Percentiles rank a stretch among this genome's conserved stretches.
These are phyloP conservation scores for Chydorus sphaericus DNA, from an alignment of 2,888 invertebrate genomes.

Conservation along the genomic window DNA sequence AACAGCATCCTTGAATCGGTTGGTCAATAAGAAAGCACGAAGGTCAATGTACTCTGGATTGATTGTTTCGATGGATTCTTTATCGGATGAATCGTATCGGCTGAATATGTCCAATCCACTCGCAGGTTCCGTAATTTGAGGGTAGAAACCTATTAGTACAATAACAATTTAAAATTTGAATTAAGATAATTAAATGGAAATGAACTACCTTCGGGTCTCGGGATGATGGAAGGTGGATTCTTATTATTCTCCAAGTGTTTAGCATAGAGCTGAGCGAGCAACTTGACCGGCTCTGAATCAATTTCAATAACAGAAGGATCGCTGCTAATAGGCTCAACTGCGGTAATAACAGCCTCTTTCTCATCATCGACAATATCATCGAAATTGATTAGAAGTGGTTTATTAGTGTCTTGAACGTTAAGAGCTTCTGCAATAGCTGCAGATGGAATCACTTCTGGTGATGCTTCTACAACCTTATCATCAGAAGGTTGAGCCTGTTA, in stretches of 20 bases:
- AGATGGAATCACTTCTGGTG: too few relatives aligned
- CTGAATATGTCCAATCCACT: conserved; percentile 9
- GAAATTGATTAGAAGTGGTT: too few relatives aligned
- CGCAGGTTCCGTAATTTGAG: neutral
- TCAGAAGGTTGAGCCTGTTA: too few relatives aligned
- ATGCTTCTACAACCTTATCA: too few relatives aligned
- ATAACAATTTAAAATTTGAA: too few relatives aligned
- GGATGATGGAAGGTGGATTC: neutral
- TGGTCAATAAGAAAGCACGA: conserved; percentile 8
- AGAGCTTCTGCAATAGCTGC: too few relatives aligned
- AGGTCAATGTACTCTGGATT: conserved; percentile 13
- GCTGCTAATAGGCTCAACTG: neutral
- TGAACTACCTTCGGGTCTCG: too few relatives aligned
- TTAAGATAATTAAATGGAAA: too few relatives aligned
- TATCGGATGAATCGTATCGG: neutral
- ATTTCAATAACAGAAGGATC: neutral
- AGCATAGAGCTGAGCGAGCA: conserved; percentile 10
- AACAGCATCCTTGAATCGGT: neutral
- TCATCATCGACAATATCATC: neutral
- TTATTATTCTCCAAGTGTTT: neutral
- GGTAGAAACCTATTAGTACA: conserved; percentile 12
- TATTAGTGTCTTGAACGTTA: too few relatives aligned
- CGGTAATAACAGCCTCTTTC: conserved; percentile 1
- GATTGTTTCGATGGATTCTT: conserved; percentile 1
- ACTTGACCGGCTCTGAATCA: conserved; percentile 1